These are phyloP conservation scores for Habrosyne pyritoides DNA, from an alignment of 2,888 invertebrate genomes.

Conservation along the genomic window DNA sequence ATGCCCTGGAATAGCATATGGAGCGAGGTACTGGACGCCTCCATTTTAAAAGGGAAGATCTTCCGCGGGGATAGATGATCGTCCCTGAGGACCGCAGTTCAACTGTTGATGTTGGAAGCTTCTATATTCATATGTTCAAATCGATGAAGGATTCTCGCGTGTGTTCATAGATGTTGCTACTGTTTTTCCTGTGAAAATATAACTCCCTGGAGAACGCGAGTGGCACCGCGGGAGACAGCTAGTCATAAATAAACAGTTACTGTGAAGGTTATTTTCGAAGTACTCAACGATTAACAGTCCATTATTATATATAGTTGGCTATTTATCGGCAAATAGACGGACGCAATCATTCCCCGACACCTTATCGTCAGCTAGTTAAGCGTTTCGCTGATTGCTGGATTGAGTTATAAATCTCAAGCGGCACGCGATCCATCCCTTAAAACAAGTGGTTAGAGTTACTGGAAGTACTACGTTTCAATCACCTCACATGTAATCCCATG, in stretches of 20 bases:
- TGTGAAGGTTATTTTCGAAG: background rate
- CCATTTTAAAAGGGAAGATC: too few species aligned
- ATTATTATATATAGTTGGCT: conserved; percentile 33
- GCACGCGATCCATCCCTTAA: conserved; percentile 74
- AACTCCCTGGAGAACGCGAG: too few species aligned
- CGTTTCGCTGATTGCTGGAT: conserved; percentile 79
- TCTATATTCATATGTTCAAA: too few species aligned
- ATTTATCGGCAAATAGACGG: conserved; percentile 56
- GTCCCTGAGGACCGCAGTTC: too few species aligned
- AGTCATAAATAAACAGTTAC: background rate
- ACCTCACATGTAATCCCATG: conserved; percentile 12
- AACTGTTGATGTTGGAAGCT: too few species aligned
- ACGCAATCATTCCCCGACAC: conserved; percentile 71
- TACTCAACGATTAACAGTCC: conserved; percentile 25
- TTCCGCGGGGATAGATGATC: too few species aligned
- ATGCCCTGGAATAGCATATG: too few species aligned
- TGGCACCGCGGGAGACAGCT: too few species aligned
- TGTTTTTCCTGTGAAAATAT: too few species aligned
- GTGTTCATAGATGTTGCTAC: too few species aligned
- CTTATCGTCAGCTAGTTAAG: conserved; percentile 80
- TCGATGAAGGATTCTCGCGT: too few species aligned
- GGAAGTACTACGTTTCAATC: conserved; percentile 30
- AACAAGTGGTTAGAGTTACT: conserved; percentile 44
- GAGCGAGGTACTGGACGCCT: too few species aligned
- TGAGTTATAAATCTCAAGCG: conserved; percentile 77